Percentiles rank a stretch among this genome's conserved stretches.
Conservation (phyloP, 2,113 vertebrate species). For the Cervus canadensis region DNA sequence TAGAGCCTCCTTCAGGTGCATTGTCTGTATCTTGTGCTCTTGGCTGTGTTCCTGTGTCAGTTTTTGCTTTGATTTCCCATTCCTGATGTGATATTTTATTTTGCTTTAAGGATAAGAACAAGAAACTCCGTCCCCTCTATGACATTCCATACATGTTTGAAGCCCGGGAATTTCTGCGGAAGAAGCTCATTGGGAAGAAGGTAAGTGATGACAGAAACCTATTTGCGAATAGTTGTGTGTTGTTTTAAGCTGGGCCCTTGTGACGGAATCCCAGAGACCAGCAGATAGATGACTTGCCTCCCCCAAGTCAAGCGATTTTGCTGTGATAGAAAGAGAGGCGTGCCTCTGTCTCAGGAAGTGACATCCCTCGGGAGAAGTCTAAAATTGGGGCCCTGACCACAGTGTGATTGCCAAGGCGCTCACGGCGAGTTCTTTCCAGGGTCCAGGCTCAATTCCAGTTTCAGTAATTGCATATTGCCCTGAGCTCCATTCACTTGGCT, state of each 20-base stretch:
- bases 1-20: not conserved
- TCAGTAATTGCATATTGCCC: conserved; percentile 58
- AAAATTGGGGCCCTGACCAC: conserved; percentile 64
- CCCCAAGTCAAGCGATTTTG: not conserved
- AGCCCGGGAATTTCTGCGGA: conserved; percentile 96
- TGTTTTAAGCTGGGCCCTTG: not conserved
- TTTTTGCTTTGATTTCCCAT: not conserved
- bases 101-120: conserved; percentile 91
- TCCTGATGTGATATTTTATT: conserved; percentile 31
- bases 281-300: not conserved
- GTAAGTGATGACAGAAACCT: conserved; percentile 71
- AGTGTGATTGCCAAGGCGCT: conserved; percentile 39
- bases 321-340: not conserved
- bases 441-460: conserved; percentile 47
- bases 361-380: conserved; percentile 19
- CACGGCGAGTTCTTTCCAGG: not conserved
- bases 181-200: conserved; percentile 99
- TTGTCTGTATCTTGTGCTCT: not conserved
- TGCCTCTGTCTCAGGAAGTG: conserved; percentile 24
- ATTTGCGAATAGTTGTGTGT: not conserved
- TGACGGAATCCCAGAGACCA: not conserved
- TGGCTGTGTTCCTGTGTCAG: not conserved
- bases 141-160: conserved; percentile 99
- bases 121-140: conserved; percentile 95
- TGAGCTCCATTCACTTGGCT: conserved; percentile 16